Base-by-base conservation (phyloP, 2,113 vertebrate species). In the Phycodurus eques region DNA sequence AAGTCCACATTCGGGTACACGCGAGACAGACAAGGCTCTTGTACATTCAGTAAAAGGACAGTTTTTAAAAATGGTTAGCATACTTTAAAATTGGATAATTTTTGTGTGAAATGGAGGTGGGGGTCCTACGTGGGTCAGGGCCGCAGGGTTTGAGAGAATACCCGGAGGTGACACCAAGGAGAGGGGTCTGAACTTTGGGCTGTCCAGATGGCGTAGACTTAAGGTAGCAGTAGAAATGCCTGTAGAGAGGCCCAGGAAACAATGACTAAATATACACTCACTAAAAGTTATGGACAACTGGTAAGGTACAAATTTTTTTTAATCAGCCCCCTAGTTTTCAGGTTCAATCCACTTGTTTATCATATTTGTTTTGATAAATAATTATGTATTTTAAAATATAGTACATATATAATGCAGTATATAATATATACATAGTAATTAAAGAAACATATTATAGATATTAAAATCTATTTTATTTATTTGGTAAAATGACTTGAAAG, bases 211-310 rank as follows among this genome's bases (percentile, higher is more conserved):
- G 0, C 14, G 72, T 83, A 60, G 49, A 4, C 70, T 92, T 92
- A 0, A 92, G 79, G 77, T 85, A 89, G 79, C 92, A 92, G 75
- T 73, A 14, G 43, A 87, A 89, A 31, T 80, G 4, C 31, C 87
- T 90, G 80, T 13, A 71, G 19, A 75, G 19, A 72, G 4, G 2
- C 2, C 5, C 1, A 42, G 8, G 13, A 31, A 22, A 27, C 0
- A 11, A 13, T 10, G 22, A 65, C 10, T 8, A 8, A 62, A 39
- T 39, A 39, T 39, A 39, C 35, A 20, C 49, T 53, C 19, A 2
- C 49, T 19, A 53, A 17, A 20, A 20, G 49, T 53, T 20, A 19
- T 39, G 35, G 35, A 39, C 27, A 27, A 27, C 27, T 27, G 27
- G 27, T 27, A 27, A 27, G 27, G 27, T 27, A 27, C 1, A 27